These are phyloP conservation scores for Tribolium freemani DNA, from an alignment of 2,888 invertebrate species.

Conservation along the genomic window DNA sequence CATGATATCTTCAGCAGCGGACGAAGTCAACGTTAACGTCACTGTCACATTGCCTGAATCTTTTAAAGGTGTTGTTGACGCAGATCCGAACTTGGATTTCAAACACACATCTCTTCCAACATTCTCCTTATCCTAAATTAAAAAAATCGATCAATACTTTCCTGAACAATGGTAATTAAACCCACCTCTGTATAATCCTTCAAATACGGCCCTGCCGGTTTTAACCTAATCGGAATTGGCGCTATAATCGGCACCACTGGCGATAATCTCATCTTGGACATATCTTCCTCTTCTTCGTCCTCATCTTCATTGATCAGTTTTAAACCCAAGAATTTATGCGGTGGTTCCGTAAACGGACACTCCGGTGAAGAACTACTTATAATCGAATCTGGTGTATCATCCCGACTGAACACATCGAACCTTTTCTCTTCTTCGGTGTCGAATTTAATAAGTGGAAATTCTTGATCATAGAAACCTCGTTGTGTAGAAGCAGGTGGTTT, in stretches of 20 bases:
- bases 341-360: constrained; percentile 69
- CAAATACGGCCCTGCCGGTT: constrained; percentile 71
- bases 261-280: constrained; percentile 76
- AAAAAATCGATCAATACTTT: background rate
- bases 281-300: constrained; percentile 73
- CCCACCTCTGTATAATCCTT: constrained; percentile 60
- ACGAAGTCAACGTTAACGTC: constrained; percentile 91
- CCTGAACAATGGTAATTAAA: background rate
- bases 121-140: constrained; percentile 74
- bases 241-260: constrained; percentile 88
- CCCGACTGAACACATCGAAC: constrained; percentile 78
- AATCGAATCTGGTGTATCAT: constrained; percentile 90
- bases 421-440: constrained; percentile 80
- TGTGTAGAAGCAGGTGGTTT: constrained; percentile 82
- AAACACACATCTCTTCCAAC: constrained; percentile 66
- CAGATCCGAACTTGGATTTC: constrained; percentile 65
- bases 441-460: constrained; percentile 85
- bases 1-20: constrained; percentile 95
- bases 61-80: constrained; percentile 70
- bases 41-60: constrained; percentile 90
- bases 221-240: constrained; percentile 84
- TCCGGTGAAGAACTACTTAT: constrained; percentile 92
- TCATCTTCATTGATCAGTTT: constrained; percentile 79
- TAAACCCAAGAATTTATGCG: constrained; percentile 80
- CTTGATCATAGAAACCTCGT: constrained; percentile 92